Base-by-base conservation (phyloP, 2,797 vertebrate species). In the Acomys russatus region DNA sequence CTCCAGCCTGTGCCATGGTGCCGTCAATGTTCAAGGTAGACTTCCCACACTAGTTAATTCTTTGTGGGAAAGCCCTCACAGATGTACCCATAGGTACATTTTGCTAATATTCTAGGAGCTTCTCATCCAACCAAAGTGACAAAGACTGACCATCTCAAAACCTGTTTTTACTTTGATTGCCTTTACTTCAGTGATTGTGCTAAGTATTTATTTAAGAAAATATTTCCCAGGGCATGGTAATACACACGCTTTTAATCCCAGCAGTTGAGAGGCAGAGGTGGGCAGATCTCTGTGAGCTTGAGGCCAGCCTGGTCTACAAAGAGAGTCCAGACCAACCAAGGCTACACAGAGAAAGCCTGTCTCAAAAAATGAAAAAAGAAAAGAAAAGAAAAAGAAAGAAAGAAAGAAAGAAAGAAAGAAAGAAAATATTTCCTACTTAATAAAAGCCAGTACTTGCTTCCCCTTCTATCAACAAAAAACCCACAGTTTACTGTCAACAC, bases 171-270 rank as follows among this genome's bases (percentile, higher is more conserved):
- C n/a, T 61, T 91, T 14, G 25, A 38, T 73, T 38, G 49, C 17
- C 9, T 44, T 83, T 74, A 73, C 33, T 74, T 79, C 23, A 28
- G 91, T 90, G 78, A 80, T 44, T 90, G 18, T 84, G 54, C 64
- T 63, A 7, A 91, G 86, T 88, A 86, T 87, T 49, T 54, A 9
- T 88, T 77, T 78, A 88, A 93, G 63, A 38, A 92, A 89, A 18
- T 78, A 91, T 76, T 79, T 44, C 44, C 44, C 44, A 44, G 44
- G 44, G 44, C 44, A 44, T 44, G 44, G 44, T 44, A 44, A 44
- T 44, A 44, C 44, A 44, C 44, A 44, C 44, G 44, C 44, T 44
- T 44, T 44, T 44, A 44, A 44, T 44, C 44, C 44, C 44, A 44
- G 44, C 44, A 44, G 3, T 44, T 44, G 44, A 4, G 44, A 44